Evolutionary conservation across 2,888 invertebrate species (phyloP).

Genomic region (Lasioglossum morio): DNA sequence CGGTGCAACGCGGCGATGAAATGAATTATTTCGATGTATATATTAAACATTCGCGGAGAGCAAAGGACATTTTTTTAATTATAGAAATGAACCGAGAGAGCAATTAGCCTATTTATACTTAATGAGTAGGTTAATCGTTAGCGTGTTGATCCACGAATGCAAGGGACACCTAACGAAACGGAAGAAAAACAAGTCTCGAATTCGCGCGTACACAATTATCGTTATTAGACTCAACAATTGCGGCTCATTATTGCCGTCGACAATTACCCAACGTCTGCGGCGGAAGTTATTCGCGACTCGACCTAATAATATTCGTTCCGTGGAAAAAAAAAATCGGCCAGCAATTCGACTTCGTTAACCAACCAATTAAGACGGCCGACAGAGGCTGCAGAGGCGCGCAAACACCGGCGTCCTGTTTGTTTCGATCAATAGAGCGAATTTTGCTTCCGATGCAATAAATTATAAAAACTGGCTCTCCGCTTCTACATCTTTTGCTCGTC

Average conservation of each 20-base stretch:
- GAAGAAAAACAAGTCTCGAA: not conserved
- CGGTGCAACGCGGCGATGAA: not conserved
- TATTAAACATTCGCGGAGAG: not conserved
- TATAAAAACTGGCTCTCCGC: not conserved
- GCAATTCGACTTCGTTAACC: not conserved
- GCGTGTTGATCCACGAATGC: not conserved
- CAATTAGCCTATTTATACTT: not conserved
- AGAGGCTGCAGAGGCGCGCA: not conserved
- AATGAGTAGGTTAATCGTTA: not conserved
- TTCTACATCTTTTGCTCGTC: not conserved
- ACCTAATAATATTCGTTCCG: not conserved
- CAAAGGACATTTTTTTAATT: not conserved
- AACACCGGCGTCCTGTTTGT: not conserved
- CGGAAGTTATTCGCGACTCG: not conserved
- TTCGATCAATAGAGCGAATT: conserved; percentile 7
- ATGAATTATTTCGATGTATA: not conserved
- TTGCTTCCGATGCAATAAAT: not conserved
- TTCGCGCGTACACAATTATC: not conserved
- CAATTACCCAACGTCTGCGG: not conserved
- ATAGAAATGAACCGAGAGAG: not conserved
- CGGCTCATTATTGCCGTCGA: not conserved
- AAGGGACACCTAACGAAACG: not conserved
- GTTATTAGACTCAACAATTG: not conserved
- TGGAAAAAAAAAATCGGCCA: not conserved
- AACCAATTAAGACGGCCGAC: not conserved